phyloP scores from a whole-genome alignment of 1,140 invertebrate species.

The Maniola jurtina region DNA sequence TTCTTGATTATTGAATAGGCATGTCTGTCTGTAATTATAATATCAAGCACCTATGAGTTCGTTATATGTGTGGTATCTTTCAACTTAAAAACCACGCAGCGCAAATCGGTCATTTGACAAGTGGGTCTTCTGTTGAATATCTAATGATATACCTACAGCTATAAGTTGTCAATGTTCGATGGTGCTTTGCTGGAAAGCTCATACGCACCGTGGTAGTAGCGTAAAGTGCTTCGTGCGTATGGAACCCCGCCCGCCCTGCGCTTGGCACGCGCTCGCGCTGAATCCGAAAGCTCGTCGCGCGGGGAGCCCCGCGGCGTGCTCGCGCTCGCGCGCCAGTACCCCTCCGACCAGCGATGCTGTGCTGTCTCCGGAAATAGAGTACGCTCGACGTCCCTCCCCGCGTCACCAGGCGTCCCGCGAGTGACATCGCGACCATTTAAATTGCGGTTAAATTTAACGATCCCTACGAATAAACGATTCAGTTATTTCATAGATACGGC shows the following conservation, averaged over 20 bases:
- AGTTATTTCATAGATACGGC: constrained; percentile 1
- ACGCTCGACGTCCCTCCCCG: constrained; percentile 44
- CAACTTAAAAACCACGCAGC: too few relatives aligned
- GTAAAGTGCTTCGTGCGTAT: not conserved
- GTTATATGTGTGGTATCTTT: too few relatives aligned
- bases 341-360: constrained; percentile 79
- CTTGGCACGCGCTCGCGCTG: constrained; percentile 61
- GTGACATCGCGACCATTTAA: constrained; percentile 51
- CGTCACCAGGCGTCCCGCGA: constrained; percentile 14
- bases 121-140: too few relatives aligned
- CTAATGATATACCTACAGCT: too few relatives aligned
- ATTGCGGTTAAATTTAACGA: constrained; percentile 51
- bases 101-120: too few relatives aligned
- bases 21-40: too few relatives aligned
- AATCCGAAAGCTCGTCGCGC: constrained; percentile 56
- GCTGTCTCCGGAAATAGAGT: constrained; percentile 80
- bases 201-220: not conserved
- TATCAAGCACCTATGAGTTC: too few relatives aligned
- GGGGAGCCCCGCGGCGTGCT: constrained; percentile 41
- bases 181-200: too few relatives aligned
- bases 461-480: constrained; percentile 5
- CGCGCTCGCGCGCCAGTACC: constrained; percentile 65
- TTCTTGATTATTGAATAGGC: too few relatives aligned
- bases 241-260: constrained; percentile 35
- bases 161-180: too few relatives aligned